Conservation (phyloP, 2,888 invertebrate genomes). For the Lasioglossum malachurum region DNA sequence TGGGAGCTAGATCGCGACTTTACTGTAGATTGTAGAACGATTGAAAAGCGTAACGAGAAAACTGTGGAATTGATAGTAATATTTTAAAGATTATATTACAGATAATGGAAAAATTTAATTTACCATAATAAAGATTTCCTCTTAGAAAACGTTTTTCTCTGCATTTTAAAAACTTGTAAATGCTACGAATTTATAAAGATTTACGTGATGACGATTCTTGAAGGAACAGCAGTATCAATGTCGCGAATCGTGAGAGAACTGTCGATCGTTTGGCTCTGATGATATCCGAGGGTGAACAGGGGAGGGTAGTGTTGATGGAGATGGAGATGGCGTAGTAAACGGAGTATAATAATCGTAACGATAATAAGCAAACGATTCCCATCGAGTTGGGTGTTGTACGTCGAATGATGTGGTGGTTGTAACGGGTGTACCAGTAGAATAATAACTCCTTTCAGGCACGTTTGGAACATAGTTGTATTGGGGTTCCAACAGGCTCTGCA, state of each 20-base stretch:
- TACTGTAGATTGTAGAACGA: neutral
- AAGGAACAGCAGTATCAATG: slow-evolving; percentile 55
- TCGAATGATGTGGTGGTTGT: slow-evolving; percentile 70
- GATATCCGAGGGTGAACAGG: slow-evolving; percentile 65
- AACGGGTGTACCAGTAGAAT: slow-evolving; percentile 58
- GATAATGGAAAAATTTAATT: neutral
- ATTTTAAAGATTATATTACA: neutral
- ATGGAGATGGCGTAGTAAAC: slow-evolving; percentile 73
- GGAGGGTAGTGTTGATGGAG: slow-evolving; percentile 69
- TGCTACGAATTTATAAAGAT: neutral
- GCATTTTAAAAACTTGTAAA: neutral
- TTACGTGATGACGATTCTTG: neutral
- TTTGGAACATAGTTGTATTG: slow-evolving; percentile 75
- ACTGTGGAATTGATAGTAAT: neutral
- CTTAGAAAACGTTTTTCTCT: neutral
- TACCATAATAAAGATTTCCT: neutral
- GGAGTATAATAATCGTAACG: slow-evolving; percentile 82
- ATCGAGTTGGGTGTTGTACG: slow-evolving; percentile 77
- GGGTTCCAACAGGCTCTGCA: slow-evolving; percentile 87
- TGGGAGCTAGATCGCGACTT: too few species aligned
- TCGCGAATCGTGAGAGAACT: slow-evolving; percentile 66
- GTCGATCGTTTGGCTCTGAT: slow-evolving; percentile 68
- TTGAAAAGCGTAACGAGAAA: neutral
- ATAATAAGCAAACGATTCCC: slow-evolving; percentile 82
- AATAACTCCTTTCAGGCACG: slow-evolving; percentile 75